Percentiles rank a stretch among this genome's conserved stretches.
These are phyloP conservation scores for Lagopus leucura DNA, from an alignment of 2,113 vertebrate species.

Conservation along the genomic window DNA sequence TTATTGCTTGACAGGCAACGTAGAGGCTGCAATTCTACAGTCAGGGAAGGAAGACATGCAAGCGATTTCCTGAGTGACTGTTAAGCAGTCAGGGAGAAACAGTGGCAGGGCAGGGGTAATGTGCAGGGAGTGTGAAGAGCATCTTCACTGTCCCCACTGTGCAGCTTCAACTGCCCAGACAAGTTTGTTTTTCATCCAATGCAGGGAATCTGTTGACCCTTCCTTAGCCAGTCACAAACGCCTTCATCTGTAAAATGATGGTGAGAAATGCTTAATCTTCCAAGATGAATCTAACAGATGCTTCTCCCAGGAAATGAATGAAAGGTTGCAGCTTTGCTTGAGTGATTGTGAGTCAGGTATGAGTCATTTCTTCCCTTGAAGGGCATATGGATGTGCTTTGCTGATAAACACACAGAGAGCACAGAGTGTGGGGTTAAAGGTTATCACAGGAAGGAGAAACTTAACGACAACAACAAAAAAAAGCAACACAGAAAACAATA, in stretches of 20 bases:
- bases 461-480: background rate
- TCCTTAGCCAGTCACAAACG: constrained; percentile 37
- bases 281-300: constrained; percentile 69
- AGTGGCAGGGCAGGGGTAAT: accelerated
- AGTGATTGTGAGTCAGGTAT: constrained; percentile 75
- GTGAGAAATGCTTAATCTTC: constrained; percentile 66
- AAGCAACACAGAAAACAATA: background rate
- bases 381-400: constrained; percentile 68
- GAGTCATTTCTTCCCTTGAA: constrained; percentile 75
- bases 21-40: background rate
- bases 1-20: background rate
- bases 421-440: constrained; percentile 67
- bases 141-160: background rate
- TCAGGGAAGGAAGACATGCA: background rate
- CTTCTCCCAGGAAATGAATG: constrained; percentile 74
- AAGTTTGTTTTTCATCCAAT: background rate
- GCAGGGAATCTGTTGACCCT: constrained; percentile 11
- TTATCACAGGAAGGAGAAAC: constrained; percentile 57
- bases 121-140: background rate
- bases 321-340: constrained; percentile 71
- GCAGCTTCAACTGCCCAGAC: background rate
- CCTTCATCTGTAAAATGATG: constrained; percentile 63
- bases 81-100: background rate
- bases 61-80: background rate
- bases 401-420: constrained; percentile 69